Evolutionary conservation across 2,113 vertebrate species (phyloP), one percentile per base, ranked within the genome.

Genomic region (Trochalopteron elliotii): DNA sequence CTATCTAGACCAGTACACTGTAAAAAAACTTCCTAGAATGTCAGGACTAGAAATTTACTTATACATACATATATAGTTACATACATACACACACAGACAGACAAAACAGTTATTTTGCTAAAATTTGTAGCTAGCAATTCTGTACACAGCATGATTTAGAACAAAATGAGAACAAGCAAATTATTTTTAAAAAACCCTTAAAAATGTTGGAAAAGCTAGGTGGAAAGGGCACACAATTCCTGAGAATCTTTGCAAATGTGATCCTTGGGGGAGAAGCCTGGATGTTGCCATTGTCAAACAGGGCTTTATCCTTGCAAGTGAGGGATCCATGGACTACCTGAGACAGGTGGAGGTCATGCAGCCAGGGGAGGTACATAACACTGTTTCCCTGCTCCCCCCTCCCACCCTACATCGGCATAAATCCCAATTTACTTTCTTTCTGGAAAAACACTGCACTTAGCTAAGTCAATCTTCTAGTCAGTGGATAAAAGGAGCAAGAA

Each of bases 361-460:
- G 13, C 12, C 16, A 11, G 33, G 7, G 4, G 5, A 69, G 7
- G 9, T 22, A 25, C 12, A 45, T 31, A 55, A 47, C 23, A 45
- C 6, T 23, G 20, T 64, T 8, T 12, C 14, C 17, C 4, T 31
- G 5, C 5, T n/a, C 10, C 9, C 8, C n/a, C 17, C 44, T 40
- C 17, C 9, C 0, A 0, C 63, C 13, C 49, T 37, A 18, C 3
- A 1, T 13, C 7, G 20, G 9, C 37, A 55, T 44, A 69, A 68
- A 90, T 11, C 8, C 24, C 57, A 61, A 25, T 31, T 84, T 44
- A 28, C 15, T 69, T 71, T 64, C 30, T 55, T 55, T 59, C 16
- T 18, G 13, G 75, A 65, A 44, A 78, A 70, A 78, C 23, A 67
- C 11, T 1, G 1, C 37, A 33, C 14, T 24, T 5, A 56, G 6